Base-by-base conservation (phyloP, 2,888 invertebrate species). In the Dryobota labecula region DNA sequence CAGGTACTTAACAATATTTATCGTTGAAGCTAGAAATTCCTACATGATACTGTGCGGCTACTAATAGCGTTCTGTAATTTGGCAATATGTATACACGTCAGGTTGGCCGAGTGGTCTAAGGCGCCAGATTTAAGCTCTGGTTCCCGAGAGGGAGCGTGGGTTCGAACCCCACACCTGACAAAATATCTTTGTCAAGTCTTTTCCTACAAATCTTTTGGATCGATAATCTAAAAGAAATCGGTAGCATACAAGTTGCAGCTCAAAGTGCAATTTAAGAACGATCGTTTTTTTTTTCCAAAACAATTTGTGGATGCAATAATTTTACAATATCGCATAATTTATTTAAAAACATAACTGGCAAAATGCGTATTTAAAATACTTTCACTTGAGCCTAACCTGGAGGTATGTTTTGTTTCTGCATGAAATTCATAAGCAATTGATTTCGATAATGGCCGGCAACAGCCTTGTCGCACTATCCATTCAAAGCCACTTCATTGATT, bases 101-200 rank as follows among this genome's bases (percentile, higher is more conserved):
- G 97, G 97, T 97, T 97, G 97, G 97, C 97, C 97, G 97, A 97
- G 97, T 97, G 97, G 97, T 97, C 97, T 97, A 97, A 97, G 97
- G 97, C 97, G 97, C 97, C 97, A 97, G 97, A 97, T 97, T 97
- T 97, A 97, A 97, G 97, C 97, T 97, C 97, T 97, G 97, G 97
- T 97, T 97, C 97, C 97, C 97, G 96, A 96, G 95, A 96, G 97
- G 97, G 97, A 97, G 97, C 97, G 97, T 97, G 97, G 97, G 97
- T 97, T 97, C 97, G 97, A 97, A 97, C 97, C 97, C 97, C 97
- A 97, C 97, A 97, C 96, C 97, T 97, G 97, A 97, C 96, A 96
- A n/a, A n/a, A 82, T 9, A 2, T 0, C 0, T n/a, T n/a, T 20
- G 11, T 5, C 0, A 0, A 4, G 0, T 30, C 0, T 7, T 70